These are phyloP conservation scores for Oreonectes daqikongensis DNA, from an alignment of 2,797 vertebrate species.

Conservation along the genomic window DNA sequence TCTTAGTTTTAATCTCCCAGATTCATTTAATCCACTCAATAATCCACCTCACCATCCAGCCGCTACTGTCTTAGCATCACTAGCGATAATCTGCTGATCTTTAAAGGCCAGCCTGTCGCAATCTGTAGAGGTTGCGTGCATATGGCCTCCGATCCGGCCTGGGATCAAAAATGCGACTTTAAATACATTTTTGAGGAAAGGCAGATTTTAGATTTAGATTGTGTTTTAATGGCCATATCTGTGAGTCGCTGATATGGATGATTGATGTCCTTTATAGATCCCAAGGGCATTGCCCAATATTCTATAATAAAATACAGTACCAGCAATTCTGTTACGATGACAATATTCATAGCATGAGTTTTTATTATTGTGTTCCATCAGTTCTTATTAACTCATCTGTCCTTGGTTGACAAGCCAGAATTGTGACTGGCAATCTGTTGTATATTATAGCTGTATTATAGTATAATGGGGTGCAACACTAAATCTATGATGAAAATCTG, in stretches of 20 bases:
- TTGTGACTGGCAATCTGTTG: too few species aligned
- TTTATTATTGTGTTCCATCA: neutral
- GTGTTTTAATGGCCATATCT: conserved; percentile 26
- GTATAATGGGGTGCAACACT: too few species aligned
- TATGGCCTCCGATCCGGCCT: conserved; percentile 27
- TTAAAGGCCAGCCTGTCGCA: conserved; percentile 13
- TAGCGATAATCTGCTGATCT: conserved; percentile 47
- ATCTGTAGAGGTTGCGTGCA: conserved; percentile 18
- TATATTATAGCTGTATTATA: too few species aligned
- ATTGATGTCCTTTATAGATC: conserved; percentile 12
- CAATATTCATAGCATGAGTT: too few species aligned
- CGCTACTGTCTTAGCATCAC: conserved; percentile 39
- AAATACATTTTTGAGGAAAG: conserved; percentile 11
- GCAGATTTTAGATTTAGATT: conserved; percentile 22
- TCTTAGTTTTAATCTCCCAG: conserved; percentile 47
- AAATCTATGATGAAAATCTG: too few species aligned
- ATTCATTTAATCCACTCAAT: conserved; percentile 51
- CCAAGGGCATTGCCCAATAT: neutral
- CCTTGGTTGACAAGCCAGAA: too few species aligned
- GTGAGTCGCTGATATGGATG: conserved; percentile 5
- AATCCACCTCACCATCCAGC: conserved; percentile 42
- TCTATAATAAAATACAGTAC: neutral
- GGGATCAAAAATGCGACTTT: conserved; percentile 33
- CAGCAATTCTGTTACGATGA: neutral
- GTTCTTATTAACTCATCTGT: neutral